phyloP scores from a whole-genome alignment of 2,888 invertebrate species.

The Aquatica leii region DNA sequence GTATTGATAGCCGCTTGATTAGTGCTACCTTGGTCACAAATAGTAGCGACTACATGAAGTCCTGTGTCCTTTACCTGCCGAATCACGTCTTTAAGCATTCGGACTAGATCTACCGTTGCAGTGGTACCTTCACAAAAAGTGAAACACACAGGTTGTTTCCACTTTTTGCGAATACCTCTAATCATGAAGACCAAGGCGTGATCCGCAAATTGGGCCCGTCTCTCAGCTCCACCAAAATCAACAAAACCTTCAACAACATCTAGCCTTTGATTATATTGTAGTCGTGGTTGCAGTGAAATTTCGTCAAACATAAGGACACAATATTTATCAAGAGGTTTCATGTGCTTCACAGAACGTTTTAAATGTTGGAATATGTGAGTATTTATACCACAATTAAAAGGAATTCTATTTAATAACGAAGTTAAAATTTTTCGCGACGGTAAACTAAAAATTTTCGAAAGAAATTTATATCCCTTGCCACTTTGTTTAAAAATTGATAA shows the following conservation, averaged over 20 bases:
- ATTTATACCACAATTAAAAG: background rate
- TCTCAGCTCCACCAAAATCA: background rate
- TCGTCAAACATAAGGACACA: background rate
- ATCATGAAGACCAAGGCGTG: background rate
- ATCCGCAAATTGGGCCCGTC: background rate
- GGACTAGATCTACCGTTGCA: background rate
- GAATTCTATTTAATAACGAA: background rate
- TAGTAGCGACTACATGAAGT: background rate
- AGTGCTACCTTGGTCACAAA: background rate
- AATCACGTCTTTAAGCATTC: background rate
- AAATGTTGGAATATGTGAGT: background rate
- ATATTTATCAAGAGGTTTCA: background rate
- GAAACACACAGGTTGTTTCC: background rate
- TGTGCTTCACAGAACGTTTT: background rate
- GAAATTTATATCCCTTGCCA: slow-evolving; percentile 22
- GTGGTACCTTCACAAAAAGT: background rate
- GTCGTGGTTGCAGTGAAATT: background rate
- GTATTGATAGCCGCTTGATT: background rate
- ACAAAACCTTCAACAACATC: slow-evolving; percentile 4
- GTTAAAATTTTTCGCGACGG: background rate
- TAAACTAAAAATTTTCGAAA: slow-evolving; percentile 27
- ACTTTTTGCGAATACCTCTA: background rate
- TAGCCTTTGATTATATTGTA: background rate
- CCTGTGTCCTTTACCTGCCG: background rate
- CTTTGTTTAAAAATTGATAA: slow-evolving; percentile 34